These are phyloP conservation scores for Varanus salvator DNA, from an alignment of 2,113 vertebrate species.

Conservation along the genomic window DNA sequence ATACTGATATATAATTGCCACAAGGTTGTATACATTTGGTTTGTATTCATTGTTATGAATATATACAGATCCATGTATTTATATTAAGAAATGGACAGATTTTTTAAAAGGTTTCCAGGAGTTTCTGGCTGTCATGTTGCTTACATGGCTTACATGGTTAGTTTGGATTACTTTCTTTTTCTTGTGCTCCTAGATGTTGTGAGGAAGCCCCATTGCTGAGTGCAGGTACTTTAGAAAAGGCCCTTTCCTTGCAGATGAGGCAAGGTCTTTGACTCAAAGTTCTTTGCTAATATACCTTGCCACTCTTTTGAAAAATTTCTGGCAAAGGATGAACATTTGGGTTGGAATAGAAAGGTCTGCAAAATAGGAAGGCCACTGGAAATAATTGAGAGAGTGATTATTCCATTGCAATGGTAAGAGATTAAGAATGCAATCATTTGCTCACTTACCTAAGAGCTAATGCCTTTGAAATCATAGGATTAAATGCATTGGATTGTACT, in stretches of 20 bases:
- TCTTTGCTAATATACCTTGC: not conserved
- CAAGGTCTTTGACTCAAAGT: not conserved
- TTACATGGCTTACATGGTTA: too few relatives aligned
- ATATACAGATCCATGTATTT: too few relatives aligned
- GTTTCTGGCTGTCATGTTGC: too few relatives aligned
- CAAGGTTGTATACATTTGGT: too few relatives aligned
- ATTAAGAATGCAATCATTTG: not conserved
- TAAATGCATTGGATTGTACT: too few relatives aligned
- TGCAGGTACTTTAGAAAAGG: not conserved
- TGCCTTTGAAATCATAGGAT: too few relatives aligned
- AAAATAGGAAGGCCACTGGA: not conserved
- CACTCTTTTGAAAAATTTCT: not conserved
- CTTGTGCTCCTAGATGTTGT: constrained; percentile 48
- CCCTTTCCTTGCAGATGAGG: too few relatives aligned
- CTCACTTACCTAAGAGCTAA: not conserved
- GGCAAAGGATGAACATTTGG: not conserved
- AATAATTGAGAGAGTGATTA: not conserved
- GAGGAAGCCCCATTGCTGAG: accelerated
- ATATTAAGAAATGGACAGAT: too few relatives aligned
- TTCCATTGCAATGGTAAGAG: not conserved
- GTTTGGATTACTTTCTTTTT: constrained; percentile 30
- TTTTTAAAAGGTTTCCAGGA: too few relatives aligned
- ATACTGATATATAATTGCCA: too few relatives aligned
- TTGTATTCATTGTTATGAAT: too few relatives aligned
- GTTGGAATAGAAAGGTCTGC: not conserved